These are phyloP conservation scores for Thalassarche chlororhynchos DNA, from an alignment of 2,113 vertebrate genomes.

Conservation along the genomic window DNA sequence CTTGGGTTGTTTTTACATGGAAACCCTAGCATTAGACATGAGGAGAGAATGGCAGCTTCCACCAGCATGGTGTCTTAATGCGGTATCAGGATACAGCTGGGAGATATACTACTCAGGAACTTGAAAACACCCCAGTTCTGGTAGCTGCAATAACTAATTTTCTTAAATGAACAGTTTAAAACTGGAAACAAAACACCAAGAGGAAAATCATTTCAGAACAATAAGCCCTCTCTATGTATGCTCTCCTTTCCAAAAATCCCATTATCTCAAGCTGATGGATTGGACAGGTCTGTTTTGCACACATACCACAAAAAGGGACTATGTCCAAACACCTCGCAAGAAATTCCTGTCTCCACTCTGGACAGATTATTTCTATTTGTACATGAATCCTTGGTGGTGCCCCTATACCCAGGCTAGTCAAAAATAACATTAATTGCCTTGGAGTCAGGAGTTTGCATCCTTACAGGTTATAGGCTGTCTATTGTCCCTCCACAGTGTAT, in stretches of 20 bases:
- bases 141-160: background rate
- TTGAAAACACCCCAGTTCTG: background rate
- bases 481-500: background rate
- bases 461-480: background rate
- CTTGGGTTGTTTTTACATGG: background rate
- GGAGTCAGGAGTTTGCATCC: background rate
- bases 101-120: background rate
- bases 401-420: background rate
- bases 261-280: background rate
- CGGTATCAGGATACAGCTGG: background rate
- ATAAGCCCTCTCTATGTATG: background rate
- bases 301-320: background rate
- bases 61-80: background rate
- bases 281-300: background rate
- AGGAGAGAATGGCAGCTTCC: background rate
- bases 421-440: background rate
- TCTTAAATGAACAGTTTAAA: background rate
- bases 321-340: background rate
- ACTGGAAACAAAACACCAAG: background rate
- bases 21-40: background rate
- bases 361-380: background rate
- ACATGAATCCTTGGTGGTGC: background rate
- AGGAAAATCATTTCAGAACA: background rate
- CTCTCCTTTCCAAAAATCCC: background rate
- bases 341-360: background rate